Base-by-base conservation (phyloP, 2,113 vertebrate genomes). In the Rhinoderma darwinii region DNA sequence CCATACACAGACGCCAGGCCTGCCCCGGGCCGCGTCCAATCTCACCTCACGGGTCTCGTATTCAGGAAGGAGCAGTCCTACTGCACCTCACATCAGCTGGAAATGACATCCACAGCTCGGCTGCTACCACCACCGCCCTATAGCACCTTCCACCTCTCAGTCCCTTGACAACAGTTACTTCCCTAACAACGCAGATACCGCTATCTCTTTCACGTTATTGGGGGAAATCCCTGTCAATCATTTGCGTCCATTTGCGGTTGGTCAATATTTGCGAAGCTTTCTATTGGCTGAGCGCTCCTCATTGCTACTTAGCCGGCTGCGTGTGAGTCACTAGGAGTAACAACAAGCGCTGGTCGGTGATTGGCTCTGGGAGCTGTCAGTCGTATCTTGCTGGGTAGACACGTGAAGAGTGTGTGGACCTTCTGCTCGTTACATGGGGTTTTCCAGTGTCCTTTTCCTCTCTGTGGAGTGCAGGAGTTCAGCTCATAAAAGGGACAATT, bases 151-250 rank as follows among this genome's bases (percentile, higher is more conserved):
- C 50, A 72, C 77, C 47, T 80, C 75, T 35, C 75, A 50, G 59
- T 54, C 61, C 50, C 61, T 5, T 84, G 76, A 59, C 77, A 51
- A 61, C 85, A 73, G 63, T 66, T 72, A 80, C 76, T 86, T 86
- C 84, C 85, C 85, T 86, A 68, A 81, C 85, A 81, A 59, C 77
- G 14, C 63, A 63, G 66, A 63, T 22, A 77, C 78, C 18, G 20
- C 25, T 1, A 5, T 50, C 47, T 41, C 41, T 51, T 72, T 17
- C 85, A n/a, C 22, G 8, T 20, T 12, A 81, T 81, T 86, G 66
- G 85, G 32, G 14, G 7, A 41, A 10, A n/a, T 18, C n/a, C 1
- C 22, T 74, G 77, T 86, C 85, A 59, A 56, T 86, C 77, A 86
- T 15, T 0, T 6, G 22, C 25, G 0, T 1, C 35, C 14, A 3